Base-by-base conservation (phyloP, 2,888 invertebrate genomes). In the Phalera bucephala region DNA sequence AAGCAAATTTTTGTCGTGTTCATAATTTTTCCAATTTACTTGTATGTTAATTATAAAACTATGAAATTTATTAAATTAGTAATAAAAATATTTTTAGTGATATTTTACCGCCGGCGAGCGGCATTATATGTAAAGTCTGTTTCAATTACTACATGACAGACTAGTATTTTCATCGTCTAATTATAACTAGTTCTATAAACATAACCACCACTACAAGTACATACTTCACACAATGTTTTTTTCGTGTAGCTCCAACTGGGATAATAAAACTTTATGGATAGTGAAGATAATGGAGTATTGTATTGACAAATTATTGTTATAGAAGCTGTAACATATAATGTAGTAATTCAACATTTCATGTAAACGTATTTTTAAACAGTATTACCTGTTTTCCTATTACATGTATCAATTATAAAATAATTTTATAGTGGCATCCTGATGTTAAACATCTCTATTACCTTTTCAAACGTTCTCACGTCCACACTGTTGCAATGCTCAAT, bases 371-470 rank as follows among this genome's bases (percentile, higher is more conserved):
- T n/a, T n/a, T n/a, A n/a, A n/a, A n/a, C n/a, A n/a, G n/a, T n/a
- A n/a, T n/a, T n/a, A n/a, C n/a, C n/a, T n/a, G n/a, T n/a, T n/a
- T n/a, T n/a, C n/a, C n/a, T n/a, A n/a, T n/a, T 33, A 43, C 41
- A 45, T 59, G 55, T 42, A 55, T 49, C 33, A 42, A 43, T 43
- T 51, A 41, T n/a, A n/a, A 50, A 39, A 51, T 11, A 54, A 55
- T 50, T 34, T n/a, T n/a, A n/a, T n/a, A n/a, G n/a, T n/a, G 23
- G 27, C 42, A 38, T 47, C 36, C 46, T 51, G 39, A 45, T 44
- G 41, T 49, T 52, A 63, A 75, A 87, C 79, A 78, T 84, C 84
- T 87, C 76, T 73, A 87, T 87, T 77, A 75, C 72, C 60, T 63
- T 72, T 72, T 69, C 67, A 73, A 76, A 57, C 59, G 64, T 72